A percentile compares a stretch with the other conserved stretches of the same genome.
Evolutionary conservation across 1,140 invertebrate species (phyloP).

Genomic region (Forficula auricularia): DNA sequence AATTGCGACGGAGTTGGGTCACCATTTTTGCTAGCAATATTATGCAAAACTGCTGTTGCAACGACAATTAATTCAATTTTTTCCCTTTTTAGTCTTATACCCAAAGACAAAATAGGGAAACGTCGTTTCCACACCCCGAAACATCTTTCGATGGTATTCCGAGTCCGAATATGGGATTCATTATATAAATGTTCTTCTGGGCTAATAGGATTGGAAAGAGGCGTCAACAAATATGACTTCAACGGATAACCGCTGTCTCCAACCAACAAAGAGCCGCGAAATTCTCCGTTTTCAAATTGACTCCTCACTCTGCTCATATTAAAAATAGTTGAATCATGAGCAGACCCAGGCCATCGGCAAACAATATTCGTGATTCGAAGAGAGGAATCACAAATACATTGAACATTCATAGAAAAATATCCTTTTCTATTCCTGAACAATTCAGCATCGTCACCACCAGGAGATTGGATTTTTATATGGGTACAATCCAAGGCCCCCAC

Average conservation of each 20-base stretch:
- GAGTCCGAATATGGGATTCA: constrained; percentile 18
- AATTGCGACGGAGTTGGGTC: constrained; percentile 3
- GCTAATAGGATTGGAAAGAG: constrained; percentile 3
- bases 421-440: constrained; percentile 25
- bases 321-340: constrained; percentile 24
- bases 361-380: constrained; percentile 23
- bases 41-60: constrained; percentile 24
- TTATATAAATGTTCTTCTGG: constrained; percentile 13
- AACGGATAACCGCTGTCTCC: constrained; percentile 18
- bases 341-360: constrained; percentile 22
- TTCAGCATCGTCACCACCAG: constrained; percentile 19
- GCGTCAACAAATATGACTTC: constrained; percentile 6
- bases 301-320: constrained; percentile 10
- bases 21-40: constrained; percentile 18
- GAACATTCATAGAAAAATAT: constrained; percentile 26
- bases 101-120: constrained; percentile 20
- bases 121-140: constrained; percentile 24
- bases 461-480: constrained; percentile 24
- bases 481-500: constrained; percentile 26
- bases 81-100: constrained; percentile 17
- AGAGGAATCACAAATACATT: constrained; percentile 22
- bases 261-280: constrained; percentile 16
- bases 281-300: constrained; percentile 13
- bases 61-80: constrained; percentile 20
- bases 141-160: constrained; percentile 23